These are phyloP conservation scores for Petromus typicus DNA, from an alignment of 2,113 vertebrate species.

Conservation along the genomic window DNA sequence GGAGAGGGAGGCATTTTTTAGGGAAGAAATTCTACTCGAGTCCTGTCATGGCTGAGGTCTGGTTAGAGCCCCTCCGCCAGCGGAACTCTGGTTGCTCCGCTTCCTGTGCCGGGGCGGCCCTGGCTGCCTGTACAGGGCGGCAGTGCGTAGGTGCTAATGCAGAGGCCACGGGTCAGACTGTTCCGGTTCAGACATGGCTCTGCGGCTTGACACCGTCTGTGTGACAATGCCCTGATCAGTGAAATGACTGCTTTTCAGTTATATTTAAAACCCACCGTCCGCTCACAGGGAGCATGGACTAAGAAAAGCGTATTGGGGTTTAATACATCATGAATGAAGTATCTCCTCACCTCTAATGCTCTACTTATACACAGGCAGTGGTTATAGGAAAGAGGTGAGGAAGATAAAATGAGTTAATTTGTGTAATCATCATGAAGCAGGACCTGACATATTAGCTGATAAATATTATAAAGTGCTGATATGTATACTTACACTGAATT, in stretches of 20 bases:
- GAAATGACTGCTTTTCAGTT: neutral
- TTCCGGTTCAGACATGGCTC: neutral
- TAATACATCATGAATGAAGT: neutral
- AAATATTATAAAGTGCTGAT: neutral
- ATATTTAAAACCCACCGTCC: neutral
- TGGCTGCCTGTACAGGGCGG: neutral
- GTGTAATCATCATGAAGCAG: neutral
- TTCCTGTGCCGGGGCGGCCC: neutral
- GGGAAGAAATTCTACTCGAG: neutral
- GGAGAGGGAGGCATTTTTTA: neutral
- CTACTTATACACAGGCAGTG: neutral
- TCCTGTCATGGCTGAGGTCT: neutral
- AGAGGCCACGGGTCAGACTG: neutral
- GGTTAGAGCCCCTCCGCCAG: neutral
- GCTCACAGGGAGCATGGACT: neutral
- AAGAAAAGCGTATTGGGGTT: neutral
- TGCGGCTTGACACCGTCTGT: neutral
- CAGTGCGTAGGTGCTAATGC: neutral
- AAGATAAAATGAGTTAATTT: neutral
- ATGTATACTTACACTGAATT: neutral
- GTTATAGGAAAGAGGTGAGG: neutral
- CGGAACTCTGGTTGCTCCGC: neutral
- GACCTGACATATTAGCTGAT: neutral
- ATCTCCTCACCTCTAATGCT: neutral
- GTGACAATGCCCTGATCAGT: neutral